Conservation (phyloP, 1,140 invertebrate species). For the Aphelinus atriplicis region DNA sequence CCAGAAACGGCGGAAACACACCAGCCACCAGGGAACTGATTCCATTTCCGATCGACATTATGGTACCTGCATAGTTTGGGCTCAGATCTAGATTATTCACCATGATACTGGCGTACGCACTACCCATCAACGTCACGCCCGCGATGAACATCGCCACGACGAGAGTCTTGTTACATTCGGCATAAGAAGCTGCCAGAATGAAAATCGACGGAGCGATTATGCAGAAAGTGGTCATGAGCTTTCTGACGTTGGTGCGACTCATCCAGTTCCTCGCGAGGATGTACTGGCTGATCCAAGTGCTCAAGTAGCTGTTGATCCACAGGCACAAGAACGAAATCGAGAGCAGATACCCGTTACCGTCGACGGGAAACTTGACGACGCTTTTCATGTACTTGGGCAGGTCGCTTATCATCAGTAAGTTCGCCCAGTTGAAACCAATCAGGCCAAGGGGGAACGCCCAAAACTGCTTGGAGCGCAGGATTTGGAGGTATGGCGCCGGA, state of each 20-base stretch:
- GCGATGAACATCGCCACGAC: slow-evolving; percentile 46
- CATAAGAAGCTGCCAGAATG: slow-evolving; percentile 46
- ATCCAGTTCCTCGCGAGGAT: background rate
- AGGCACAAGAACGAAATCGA: slow-evolving; percentile 5
- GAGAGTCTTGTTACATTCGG: slow-evolving; percentile 43
- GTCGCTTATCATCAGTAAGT: slow-evolving; percentile 72
- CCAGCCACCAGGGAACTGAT: slow-evolving; percentile 54
- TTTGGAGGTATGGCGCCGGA: slow-evolving; percentile 51
- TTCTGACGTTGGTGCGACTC: background rate
- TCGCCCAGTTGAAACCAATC: slow-evolving; percentile 73
- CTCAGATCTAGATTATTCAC: slow-evolving; percentile 69
- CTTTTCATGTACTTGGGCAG: slow-evolving; percentile 54
- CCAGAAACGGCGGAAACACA: background rate
- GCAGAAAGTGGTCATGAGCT: background rate
- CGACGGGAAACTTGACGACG: slow-evolving; percentile 44
- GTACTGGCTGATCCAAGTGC: background rate
- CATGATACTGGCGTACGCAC: slow-evolving; percentile 42
- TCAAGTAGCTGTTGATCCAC: slow-evolving; percentile 7
- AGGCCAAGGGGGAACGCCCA: slow-evolving; percentile 70
- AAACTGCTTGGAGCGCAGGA: slow-evolving; percentile 58
- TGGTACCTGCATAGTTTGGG: slow-evolving; percentile 64
- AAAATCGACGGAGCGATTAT: slow-evolving; percentile 39
- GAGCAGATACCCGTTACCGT: slow-evolving; percentile 9
- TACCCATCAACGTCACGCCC: slow-evolving; percentile 48
- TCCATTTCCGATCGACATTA: slow-evolving; percentile 69